Percentiles rank a stretch among this genome's conserved stretches.
These are phyloP conservation scores for Margarornis squamiger DNA, from an alignment of 2,797 vertebrate genomes.

Conservation along the genomic window DNA sequence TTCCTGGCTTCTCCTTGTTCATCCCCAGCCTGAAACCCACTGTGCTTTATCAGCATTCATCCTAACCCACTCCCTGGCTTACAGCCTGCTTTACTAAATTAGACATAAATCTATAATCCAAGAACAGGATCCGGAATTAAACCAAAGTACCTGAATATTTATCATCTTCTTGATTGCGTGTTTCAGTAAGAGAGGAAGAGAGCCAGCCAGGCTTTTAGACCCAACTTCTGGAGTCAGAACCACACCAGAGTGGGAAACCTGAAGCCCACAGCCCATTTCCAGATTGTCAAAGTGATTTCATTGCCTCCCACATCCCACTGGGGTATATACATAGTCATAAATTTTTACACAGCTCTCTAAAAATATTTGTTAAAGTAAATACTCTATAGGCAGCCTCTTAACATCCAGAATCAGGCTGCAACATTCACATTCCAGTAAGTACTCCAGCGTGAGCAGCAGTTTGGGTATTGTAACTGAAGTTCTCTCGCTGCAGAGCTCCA, in stretches of 20 bases:
- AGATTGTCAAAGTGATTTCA: background rate
- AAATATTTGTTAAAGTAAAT: background rate
- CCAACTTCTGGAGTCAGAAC: background rate
- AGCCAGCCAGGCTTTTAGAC: conserved; percentile 35
- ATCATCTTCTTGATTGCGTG: background rate
- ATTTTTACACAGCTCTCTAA: conserved; percentile 30
- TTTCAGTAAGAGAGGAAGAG: background rate
- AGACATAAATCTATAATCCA: conserved; percentile 7
- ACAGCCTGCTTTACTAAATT: background rate
- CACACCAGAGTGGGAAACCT: background rate
- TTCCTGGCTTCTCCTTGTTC: background rate
- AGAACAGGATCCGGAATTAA: background rate
- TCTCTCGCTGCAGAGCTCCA: background rate
- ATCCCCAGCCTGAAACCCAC: background rate
- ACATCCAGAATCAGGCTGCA: background rate
- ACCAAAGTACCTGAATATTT: background rate
- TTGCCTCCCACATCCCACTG: conserved; percentile 9
- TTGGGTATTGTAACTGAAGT: background rate
- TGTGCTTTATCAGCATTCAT: background rate
- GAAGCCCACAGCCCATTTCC: conserved; percentile 1
- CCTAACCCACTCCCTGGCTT: background rate
- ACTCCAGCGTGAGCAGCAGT: background rate
- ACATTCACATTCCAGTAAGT: background rate
- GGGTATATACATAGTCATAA: background rate
- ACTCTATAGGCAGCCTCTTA: background rate